phyloP scores from a whole-genome alignment of 2,113 vertebrate species.

The Cryptotis parvus region DNA sequence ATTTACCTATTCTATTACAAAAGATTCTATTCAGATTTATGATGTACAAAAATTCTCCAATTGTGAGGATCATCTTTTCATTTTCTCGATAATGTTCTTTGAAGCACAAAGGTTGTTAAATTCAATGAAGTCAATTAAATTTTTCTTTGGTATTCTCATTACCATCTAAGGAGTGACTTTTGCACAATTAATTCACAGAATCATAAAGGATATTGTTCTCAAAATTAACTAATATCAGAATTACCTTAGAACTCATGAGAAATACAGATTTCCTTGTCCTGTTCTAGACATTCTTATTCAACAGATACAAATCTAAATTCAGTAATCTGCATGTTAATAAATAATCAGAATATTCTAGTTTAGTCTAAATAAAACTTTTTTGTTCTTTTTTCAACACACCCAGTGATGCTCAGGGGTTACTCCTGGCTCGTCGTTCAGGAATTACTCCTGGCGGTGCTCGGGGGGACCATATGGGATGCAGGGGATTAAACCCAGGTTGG shows the following conservation, averaged over 20 bases:
- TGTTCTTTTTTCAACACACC: too few relatives aligned
- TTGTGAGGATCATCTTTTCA: background rate
- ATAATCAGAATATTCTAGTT: background rate
- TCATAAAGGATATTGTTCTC: background rate
- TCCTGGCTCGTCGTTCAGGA: too few relatives aligned
- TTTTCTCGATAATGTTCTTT: background rate
- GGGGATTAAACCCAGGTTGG: too few relatives aligned
- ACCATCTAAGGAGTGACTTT: background rate
- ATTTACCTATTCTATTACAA: background rate
- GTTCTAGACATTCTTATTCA: background rate
- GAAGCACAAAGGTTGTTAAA: background rate
- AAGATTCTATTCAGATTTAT: background rate
- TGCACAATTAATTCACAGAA: background rate
- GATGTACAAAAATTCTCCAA: background rate
- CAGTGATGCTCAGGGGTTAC: too few relatives aligned
- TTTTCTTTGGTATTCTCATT: constrained; percentile 5
- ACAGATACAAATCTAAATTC: background rate
- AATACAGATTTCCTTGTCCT: too few relatives aligned
- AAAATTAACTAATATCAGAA: background rate
- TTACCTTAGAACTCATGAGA: background rate
- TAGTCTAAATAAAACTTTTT: too few relatives aligned
- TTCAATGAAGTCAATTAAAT: background rate
- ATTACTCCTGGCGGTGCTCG: too few relatives aligned
- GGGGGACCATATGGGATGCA: too few relatives aligned
- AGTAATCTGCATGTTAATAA: background rate